Conservation (phyloP, 2,797 vertebrate genomes). For the Australoheros facetus region DNA sequence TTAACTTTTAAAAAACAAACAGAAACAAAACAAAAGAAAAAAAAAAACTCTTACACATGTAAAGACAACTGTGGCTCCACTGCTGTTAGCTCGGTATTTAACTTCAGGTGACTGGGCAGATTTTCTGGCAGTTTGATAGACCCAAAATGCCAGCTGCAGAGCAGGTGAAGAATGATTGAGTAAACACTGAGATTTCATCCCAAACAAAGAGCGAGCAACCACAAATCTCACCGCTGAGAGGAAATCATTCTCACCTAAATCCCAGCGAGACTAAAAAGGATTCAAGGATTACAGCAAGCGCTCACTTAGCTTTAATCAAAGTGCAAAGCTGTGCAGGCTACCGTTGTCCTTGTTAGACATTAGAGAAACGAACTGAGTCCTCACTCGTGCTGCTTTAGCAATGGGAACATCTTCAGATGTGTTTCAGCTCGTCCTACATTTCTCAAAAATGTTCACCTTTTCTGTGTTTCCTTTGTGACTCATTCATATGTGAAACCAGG, state of each 20-base stretch:
- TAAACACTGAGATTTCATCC: conserved; percentile 61
- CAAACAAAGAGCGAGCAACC: conserved; percentile 52
- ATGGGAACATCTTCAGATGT: conserved; percentile 24
- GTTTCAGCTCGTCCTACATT: conserved; percentile 6
- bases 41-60: neutral
- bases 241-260: conserved; percentile 74
- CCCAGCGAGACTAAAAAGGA: conserved; percentile 70
- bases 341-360: conserved; percentile 58
- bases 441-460: conserved; percentile 28
- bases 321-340: conserved; percentile 59
- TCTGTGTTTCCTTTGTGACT: conserved; percentile 24
- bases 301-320: conserved; percentile 77
- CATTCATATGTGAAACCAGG: conserved; percentile 42
- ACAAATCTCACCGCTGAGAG: conserved; percentile 55
- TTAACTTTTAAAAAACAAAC: neutral
- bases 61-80: conserved; percentile 6
- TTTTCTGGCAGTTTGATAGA: conserved; percentile 25
- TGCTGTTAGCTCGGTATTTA: conserved; percentile 13
- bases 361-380: conserved; percentile 38
- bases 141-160: conserved; percentile 19
- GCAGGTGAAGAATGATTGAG: conserved; percentile 39
- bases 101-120: conserved; percentile 24
- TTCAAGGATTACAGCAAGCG: conserved; percentile 70
- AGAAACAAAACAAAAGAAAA: neutral
- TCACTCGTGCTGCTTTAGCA: conserved; percentile 23